These are phyloP conservation scores for Xyrichtys novacula DNA, from an alignment of 2,797 vertebrate genomes.

Conservation along the genomic window DNA sequence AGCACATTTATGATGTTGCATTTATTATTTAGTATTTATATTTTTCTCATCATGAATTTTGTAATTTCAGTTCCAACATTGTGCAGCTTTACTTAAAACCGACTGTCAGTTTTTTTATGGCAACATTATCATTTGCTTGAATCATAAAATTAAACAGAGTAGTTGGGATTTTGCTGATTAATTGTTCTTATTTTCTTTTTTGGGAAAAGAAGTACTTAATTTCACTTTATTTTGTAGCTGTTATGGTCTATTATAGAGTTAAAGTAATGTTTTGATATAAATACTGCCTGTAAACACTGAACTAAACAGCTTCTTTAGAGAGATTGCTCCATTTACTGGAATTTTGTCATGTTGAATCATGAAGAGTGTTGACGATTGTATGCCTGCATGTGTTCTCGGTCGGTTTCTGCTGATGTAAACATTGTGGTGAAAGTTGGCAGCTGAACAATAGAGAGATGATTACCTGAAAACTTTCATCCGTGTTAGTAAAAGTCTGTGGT, in stretches of 20 bases:
- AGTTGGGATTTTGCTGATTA: neutral
- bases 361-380: slow-evolving; percentile 15
- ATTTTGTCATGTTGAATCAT: slow-evolving; percentile 15
- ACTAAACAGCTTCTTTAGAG: neutral
- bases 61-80: neutral
- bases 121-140: neutral
- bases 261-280: too few species aligned
- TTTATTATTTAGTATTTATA: too few species aligned
- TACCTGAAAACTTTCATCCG: neutral
- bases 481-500: neutral
- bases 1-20: too few species aligned
- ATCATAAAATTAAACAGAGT: neutral
- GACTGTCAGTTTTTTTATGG: neutral
- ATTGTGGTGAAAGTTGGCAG: slow-evolving; percentile 16
- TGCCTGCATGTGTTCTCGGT: slow-evolving; percentile 15
- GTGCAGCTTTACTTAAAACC: neutral
- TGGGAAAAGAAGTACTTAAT: too few species aligned
- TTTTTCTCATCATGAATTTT: too few species aligned
- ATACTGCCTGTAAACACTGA: neutral
- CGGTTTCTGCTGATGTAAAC: slow-evolving; percentile 26
- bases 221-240: too few species aligned
- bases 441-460: slow-evolving; percentile 30
- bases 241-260: neutral
- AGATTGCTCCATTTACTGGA: neutral
- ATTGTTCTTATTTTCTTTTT: too few species aligned